A percentile compares a stretch with the other conserved stretches of the same genome.
These are phyloP conservation scores for Amaurobius ferox DNA, from an alignment of 2,888 invertebrate genomes.

Conservation along the genomic window DNA sequence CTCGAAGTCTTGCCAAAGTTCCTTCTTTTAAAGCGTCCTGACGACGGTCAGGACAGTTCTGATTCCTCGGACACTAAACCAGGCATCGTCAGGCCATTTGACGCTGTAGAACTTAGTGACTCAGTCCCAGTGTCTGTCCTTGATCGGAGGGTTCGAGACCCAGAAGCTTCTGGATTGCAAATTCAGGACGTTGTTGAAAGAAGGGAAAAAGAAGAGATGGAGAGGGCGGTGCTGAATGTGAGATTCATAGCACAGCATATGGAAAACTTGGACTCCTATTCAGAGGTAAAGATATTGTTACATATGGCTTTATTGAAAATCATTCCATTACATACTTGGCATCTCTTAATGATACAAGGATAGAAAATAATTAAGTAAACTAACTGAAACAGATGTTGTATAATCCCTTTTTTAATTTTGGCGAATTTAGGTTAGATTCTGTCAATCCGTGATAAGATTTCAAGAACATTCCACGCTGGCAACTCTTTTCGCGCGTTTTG, in stretches of 20 bases:
- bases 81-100: conserved; percentile 44
- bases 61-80: conserved; percentile 58
- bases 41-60: conserved; percentile 80
- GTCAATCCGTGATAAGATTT: no score
- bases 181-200: conserved; percentile 37
- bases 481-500: no score
- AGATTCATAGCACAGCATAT: conserved; percentile 96
- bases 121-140: conserved; percentile 52
- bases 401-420: no score
- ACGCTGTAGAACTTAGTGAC: conserved; percentile 59
- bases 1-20: conserved; percentile 92
- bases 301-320: no score
- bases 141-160: conserved; percentile 43
- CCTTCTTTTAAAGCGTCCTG: conserved; percentile 92
- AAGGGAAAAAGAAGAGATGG: conserved; percentile 78
- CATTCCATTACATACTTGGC: no score
- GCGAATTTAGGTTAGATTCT: no score
- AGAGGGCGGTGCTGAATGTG: conserved; percentile 93
- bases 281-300: conserved; percentile 90
- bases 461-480: no score
- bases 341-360: no score
- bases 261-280: conserved; percentile 95
- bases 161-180: conserved; percentile 47
- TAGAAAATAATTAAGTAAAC: no score
- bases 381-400: no score